Evolutionary conservation across 2,888 invertebrate genomes (phyloP).

Genomic region (Allacma fusca): DNA sequence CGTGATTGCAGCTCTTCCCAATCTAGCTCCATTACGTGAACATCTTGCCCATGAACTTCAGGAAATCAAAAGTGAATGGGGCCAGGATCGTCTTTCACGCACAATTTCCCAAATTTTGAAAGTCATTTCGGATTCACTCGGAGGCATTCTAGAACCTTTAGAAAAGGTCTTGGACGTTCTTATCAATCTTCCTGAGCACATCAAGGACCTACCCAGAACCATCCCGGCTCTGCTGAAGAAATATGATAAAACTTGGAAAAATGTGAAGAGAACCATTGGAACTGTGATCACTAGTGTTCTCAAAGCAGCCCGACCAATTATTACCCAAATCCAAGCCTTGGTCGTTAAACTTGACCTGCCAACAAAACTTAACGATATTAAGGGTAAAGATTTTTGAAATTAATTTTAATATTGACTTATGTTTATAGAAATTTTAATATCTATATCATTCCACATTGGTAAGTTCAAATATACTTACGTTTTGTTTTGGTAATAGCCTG

Average conservation of each 20-base stretch:
- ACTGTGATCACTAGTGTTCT: background rate
- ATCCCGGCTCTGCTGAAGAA: conserved; percentile 17
- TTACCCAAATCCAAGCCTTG: background rate
- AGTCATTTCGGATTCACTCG: background rate
- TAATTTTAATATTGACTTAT: no score
- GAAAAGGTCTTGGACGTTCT: background rate
- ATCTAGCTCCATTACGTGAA: conserved; percentile 25
- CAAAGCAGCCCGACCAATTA: conserved; percentile 1
- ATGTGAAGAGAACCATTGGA: background rate
- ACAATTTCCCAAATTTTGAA: background rate
- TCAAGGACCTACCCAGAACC: background rate
- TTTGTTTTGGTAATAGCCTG: background rate
- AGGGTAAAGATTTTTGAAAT: background rate
- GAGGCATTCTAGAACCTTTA: conserved; percentile 19
- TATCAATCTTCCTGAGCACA: background rate
- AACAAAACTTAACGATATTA: background rate
- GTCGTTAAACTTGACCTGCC: background rate
- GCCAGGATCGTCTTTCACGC: background rate
- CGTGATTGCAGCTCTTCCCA: conserved; percentile 1
- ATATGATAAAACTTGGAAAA: background rate
- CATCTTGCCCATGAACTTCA: conserved; percentile 9
- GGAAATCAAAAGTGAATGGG: conserved; percentile 35
- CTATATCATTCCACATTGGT: no score
- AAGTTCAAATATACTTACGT: no score
- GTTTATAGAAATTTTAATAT: no score